These are phyloP conservation scores for Sthenelais limicola DNA, from an alignment of 2,888 invertebrate genomes.

Conservation along the genomic window DNA sequence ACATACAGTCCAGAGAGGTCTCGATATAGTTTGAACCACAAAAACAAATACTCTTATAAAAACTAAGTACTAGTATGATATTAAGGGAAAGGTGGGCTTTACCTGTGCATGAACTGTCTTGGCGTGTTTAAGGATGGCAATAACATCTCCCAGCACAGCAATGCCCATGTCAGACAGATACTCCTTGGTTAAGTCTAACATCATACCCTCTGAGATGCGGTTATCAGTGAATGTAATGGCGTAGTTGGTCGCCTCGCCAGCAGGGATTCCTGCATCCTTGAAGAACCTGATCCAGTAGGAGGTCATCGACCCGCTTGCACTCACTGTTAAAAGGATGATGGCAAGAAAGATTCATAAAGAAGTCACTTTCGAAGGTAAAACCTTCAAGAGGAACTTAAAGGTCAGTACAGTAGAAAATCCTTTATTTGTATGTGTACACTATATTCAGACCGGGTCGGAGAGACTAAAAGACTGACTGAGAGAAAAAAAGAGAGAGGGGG, in stretches of 20 bases:
- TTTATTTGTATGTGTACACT: too few relatives aligned
- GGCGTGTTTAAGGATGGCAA: slow-evolving; percentile 79
- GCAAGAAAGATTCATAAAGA: too few relatives aligned
- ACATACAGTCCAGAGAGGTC: too few relatives aligned
- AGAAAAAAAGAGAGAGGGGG: slow-evolving; percentile 74
- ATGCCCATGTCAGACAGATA: slow-evolving; percentile 92
- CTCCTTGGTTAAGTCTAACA: slow-evolving; percentile 88
- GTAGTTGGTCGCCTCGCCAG: slow-evolving; percentile 85
- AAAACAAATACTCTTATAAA: too few relatives aligned
- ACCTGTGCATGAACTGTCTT: slow-evolving; percentile 75
- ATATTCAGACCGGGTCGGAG: background rate
- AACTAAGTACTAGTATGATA: too few relatives aligned
- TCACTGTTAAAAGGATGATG: background rate
- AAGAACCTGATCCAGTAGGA: slow-evolving; percentile 87
- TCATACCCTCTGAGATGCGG: slow-evolving; percentile 88
- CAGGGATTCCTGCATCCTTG: slow-evolving; percentile 86
- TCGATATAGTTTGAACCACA: too few relatives aligned
- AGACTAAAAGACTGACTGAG: slow-evolving; percentile 71
- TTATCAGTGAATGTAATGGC: slow-evolving; percentile 90
- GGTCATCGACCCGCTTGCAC: slow-evolving; percentile 59
- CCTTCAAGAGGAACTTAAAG: too few relatives aligned
- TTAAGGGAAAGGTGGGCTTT: background rate
- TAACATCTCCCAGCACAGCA: slow-evolving; percentile 79
- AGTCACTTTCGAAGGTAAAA: too few relatives aligned
- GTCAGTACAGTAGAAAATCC: too few relatives aligned